phyloP scores from a whole-genome alignment of 1,140 invertebrate genomes.

The Idris sp. region DNA sequence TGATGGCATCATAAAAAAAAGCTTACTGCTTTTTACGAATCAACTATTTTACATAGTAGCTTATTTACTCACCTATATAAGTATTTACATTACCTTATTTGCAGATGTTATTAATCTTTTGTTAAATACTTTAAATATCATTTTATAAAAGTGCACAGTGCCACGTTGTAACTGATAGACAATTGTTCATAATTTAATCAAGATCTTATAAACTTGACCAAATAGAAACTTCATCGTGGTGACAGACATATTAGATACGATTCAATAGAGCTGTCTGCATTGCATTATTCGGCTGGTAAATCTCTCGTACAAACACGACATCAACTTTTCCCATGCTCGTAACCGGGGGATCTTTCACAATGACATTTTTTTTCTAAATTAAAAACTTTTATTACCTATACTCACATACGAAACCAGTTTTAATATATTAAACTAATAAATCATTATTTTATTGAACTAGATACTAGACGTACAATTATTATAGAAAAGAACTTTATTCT shows the following conservation, averaged over 20 bases:
- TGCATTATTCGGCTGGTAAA: constrained; percentile 75
- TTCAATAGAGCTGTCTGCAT: constrained; percentile 74
- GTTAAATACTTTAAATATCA: constrained; percentile 11
- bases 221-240: constrained; percentile 65
- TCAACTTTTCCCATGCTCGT: constrained; percentile 77
- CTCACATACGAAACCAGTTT: constrained; percentile 1
- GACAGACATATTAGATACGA: constrained; percentile 77
- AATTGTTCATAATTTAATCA: constrained; percentile 72
- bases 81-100: constrained; percentile 22
- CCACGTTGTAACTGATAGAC: constrained; percentile 47
- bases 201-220: constrained; percentile 64
- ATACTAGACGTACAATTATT: no score
- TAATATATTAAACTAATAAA: no score
- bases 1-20: no score
- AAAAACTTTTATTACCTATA: constrained; percentile 23
- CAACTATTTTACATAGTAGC: no score
- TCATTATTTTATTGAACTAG: no score
- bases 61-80: no score
- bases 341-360: constrained; percentile 73
- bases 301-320: constrained; percentile 76
- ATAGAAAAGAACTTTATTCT: no score
- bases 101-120: no score
- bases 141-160: constrained; percentile 27
- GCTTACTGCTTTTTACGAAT: no score
- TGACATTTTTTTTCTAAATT: constrained; percentile 27